Percentiles rank a stretch among this genome's conserved stretches.
Conservation (phyloP, 2,113 vertebrate genomes). For the Ophthalmotilapia sp. region DNA sequence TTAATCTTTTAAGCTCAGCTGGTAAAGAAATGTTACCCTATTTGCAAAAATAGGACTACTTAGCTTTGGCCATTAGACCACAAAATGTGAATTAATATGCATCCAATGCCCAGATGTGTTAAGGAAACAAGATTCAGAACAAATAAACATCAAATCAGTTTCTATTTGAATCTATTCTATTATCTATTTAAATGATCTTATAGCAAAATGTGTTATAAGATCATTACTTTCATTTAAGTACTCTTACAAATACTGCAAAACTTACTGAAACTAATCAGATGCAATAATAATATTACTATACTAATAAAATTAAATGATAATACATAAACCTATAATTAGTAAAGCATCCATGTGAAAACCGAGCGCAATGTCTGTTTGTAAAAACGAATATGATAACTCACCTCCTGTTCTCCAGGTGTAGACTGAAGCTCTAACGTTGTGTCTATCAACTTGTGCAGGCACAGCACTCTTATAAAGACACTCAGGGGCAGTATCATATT, state of each 20-base stretch:
- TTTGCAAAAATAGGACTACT: not conserved
- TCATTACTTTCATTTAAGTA: not conserved
- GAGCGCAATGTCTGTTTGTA: not conserved
- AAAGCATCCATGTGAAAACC: not conserved
- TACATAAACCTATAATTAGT: not conserved
- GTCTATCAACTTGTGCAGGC: not conserved
- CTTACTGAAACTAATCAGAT: not conserved
- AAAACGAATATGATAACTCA: not conserved
- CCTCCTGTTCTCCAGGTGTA: slow-evolving; percentile 5
- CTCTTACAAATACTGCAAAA: not conserved
- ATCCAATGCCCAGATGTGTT: not conserved
- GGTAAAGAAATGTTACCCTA: not conserved
- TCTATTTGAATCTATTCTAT: not conserved
- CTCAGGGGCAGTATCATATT: not conserved
- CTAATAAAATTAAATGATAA: not conserved
- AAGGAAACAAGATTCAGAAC: not conserved
- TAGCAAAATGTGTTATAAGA: not conserved
- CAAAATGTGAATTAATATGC: not conserved
- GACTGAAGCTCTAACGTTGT: not conserved
- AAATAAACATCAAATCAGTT: not conserved
- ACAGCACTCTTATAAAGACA: slow-evolving; percentile 28
- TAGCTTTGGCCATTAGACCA: not conserved
- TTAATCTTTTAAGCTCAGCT: not conserved
- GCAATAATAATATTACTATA: not conserved
- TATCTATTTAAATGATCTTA: not conserved